Evolutionary conservation across 2,113 vertebrate species (phyloP), one percentile per base, ranked within the genome.

Genomic region (Murina feae): DNA sequence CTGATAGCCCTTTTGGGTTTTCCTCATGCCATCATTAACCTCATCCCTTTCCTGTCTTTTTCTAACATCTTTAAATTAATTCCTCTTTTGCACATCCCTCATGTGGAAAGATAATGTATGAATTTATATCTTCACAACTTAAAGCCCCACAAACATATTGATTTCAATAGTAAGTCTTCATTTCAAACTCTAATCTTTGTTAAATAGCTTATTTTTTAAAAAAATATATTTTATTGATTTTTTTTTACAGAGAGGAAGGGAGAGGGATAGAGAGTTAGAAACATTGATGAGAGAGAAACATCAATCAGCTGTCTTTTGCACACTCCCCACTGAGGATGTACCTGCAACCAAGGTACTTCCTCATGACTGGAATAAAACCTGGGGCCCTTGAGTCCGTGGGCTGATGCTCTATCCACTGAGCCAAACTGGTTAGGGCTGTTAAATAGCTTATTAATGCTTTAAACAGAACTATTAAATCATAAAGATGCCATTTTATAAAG

Each of bases 381-480:
- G n/a, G n/a, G n/a, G n/a, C n/a, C n/a, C n/a, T n/a, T n/a, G n/a
- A n/a, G n/a, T n/a, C n/a, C n/a, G n/a, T n/a, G n/a, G n/a, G n/a
- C n/a, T n/a, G n/a, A n/a, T n/a, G n/a, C n/a, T n/a, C n/a, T n/a
- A n/a, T n/a, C n/a, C n/a, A n/a, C n/a, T n/a, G n/a, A n/a, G n/a
- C n/a, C n/a, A n/a, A n/a, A n/a, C n/a, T n/a, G n/a, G n/a, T n/a
- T n/a, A n/a, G n/a, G n/a, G n/a, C n/a, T 90, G 58, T 69, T 95
- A 53, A 96, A 66, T 18, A 96, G 20, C 17, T 91, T 32, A 74
- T 78, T 82, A 82, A 93, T 90, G 13, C 14, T 97, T 96, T 90
- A 93, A 91, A 83, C 35, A 96, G 90, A 96, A 96, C 84, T 0
- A 55, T 58, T 95, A 30, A 11, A 21, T 93, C 91, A 66, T 72